Base-by-base conservation (phyloP, 2,113 vertebrate species). In the Sula dactylatra region DNA sequence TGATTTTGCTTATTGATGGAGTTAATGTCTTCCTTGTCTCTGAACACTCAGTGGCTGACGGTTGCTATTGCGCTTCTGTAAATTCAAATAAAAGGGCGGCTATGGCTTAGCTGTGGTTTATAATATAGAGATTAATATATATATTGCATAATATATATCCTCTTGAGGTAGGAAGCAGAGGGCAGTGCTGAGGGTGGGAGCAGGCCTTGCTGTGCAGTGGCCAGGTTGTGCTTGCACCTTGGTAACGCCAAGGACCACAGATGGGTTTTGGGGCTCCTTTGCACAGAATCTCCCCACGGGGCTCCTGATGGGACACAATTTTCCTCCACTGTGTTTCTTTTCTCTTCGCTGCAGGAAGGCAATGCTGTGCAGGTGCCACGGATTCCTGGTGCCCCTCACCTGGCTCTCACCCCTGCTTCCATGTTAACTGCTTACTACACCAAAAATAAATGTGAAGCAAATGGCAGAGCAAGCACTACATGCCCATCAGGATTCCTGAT, bases 11-110 rank as follows among this genome's bases (percentile, higher is more conserved):
- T 13, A 13, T 29, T 14, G 64, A 42, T 62, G 87, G 62, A 86
- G 76, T 64, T 58, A 6, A n/a, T 7, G 2, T 40, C 32, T 64
- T 67, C 9, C 40, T 47, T 2, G 5, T 34, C 34, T 87, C 55
- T 10, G 1, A 66, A 22, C 3, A 5, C 58, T 52, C 52, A 1
- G 40, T 0, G 4, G 38, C n/a, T 0, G 0, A 56, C 0, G 0
- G 20, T 47, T 65, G 55, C 36, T 73, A 8, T n/a, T 29, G 34
- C 3, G 1, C 18, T 27, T 27, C 42, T 70, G 34, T 56, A 36
- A 70, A 87, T 31, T 44, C 42, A 47, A 82, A 56, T 47, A 13
- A 47, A 55, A 66, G 44, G 8, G 27, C 8, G 27, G 31, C 69
- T 36, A 4, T 2, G 27, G 54, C 29, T 72, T 59, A 45, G 71